Evolutionary conservation across 1,140 invertebrate genomes (phyloP).

Genomic region (Bombus superbus): DNA sequence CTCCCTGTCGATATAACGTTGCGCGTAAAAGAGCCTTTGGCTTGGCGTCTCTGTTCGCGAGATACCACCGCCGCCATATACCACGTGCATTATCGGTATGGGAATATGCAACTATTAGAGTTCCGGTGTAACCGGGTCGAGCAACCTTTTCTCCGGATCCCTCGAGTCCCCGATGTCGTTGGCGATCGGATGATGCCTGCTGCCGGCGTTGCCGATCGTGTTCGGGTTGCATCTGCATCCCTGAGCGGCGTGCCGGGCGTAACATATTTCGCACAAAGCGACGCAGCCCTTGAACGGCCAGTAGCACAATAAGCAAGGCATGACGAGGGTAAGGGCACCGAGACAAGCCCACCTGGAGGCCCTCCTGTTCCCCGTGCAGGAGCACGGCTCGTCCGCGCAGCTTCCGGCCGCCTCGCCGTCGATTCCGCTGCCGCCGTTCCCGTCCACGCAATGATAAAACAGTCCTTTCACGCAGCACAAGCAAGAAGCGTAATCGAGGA

Average conservation of each 20-base stretch:
- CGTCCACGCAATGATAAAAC: slow-evolving; percentile 95
- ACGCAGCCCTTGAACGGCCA: slow-evolving; percentile 94
- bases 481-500: slow-evolving; percentile 94
- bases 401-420: slow-evolving; percentile 82
- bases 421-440: slow-evolving; percentile 85
- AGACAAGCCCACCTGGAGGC: slow-evolving; percentile 93
- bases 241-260: slow-evolving; percentile 89
- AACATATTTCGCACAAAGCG: slow-evolving; percentile 90
- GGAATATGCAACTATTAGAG: slow-evolving; percentile 68
- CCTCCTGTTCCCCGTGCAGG: slow-evolving; percentile 88
- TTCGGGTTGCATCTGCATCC: slow-evolving; percentile 86
- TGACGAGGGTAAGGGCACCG: slow-evolving; percentile 88
- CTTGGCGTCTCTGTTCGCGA: neutral
- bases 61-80: too few species aligned
- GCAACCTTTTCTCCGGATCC: slow-evolving; percentile 80
- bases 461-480: slow-evolving; percentile 96
- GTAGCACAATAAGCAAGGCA: slow-evolving; percentile 96
- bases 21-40: neutral
- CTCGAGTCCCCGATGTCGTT: slow-evolving; percentile 76
- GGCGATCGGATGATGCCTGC: slow-evolving; percentile 79
- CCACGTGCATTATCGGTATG: too few species aligned
- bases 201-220: slow-evolving; percentile 82
- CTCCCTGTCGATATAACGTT: slow-evolving; percentile 63
- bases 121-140: slow-evolving; percentile 80
- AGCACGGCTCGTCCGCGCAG: slow-evolving; percentile 94